These are phyloP conservation scores for Zaprionus lachaisei DNA, from an alignment of 1,140 invertebrate genomes.

Conservation along the genomic window DNA sequence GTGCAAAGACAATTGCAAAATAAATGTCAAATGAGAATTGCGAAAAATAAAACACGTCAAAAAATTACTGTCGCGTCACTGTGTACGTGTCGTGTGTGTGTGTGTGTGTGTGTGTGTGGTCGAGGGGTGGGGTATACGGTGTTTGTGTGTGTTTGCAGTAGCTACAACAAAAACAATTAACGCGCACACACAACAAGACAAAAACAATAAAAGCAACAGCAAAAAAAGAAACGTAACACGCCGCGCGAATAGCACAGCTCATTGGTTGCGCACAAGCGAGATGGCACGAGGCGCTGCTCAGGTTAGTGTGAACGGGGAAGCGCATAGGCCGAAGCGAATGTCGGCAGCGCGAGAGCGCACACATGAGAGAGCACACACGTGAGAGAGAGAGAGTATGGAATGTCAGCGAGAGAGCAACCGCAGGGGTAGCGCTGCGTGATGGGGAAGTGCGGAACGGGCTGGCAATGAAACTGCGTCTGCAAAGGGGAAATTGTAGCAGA, in stretches of 20 bases:
- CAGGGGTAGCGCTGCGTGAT: conserved; percentile 30
- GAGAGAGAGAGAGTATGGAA: background rate
- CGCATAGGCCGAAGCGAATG: conserved; percentile 29
- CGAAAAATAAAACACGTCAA: conserved; percentile 57
- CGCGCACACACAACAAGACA: conserved; percentile 45
- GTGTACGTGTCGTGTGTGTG: background rate
- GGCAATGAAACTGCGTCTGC: conserved; percentile 52
- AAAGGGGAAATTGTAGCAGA: conserved; percentile 29
- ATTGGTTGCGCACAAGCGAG: conserved; percentile 64
- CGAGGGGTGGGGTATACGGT: conserved; percentile 9
- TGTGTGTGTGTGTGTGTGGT: background rate
- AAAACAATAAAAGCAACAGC: conserved; percentile 14
- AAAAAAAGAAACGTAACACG: conserved; percentile 29
- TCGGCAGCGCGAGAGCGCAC: conserved; percentile 3
- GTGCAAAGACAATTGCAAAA: conserved; percentile 17
- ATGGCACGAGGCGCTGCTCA: conserved; percentile 42
- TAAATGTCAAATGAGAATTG: conserved; percentile 35
- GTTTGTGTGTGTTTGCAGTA: conserved; percentile 37
- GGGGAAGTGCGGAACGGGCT: conserved; percentile 41
- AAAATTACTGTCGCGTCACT: conserved; percentile 29
- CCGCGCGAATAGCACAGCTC: conserved; percentile 51
- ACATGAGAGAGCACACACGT: background rate
- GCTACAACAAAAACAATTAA: conserved; percentile 57
- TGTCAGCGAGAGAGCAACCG: conserved; percentile 2
- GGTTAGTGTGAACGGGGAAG: conserved; percentile 36